Evolutionary conservation across 2,113 vertebrate genomes (phyloP).

Genomic region (Albula goreensis): DNA sequence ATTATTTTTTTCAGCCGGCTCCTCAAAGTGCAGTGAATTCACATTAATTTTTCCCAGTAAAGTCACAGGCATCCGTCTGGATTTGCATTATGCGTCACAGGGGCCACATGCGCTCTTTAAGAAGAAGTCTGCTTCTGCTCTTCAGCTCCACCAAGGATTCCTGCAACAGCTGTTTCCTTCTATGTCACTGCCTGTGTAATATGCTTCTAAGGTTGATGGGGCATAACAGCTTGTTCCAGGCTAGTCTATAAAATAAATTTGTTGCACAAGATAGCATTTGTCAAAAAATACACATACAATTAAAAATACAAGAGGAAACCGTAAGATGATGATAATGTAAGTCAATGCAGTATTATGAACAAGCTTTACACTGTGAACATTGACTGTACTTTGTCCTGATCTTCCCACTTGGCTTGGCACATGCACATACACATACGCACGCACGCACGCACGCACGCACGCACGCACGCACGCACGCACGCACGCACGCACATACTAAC

Average conservation of each 20-base stretch:
- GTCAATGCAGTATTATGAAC: too few relatives aligned
- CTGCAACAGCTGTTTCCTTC: conserved; percentile 61
- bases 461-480: too few relatives aligned
- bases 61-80: conserved; percentile 59
- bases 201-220: conserved; percentile 59
- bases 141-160: conserved; percentile 40
- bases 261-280: neutral
- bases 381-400: too few relatives aligned
- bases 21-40: conserved; percentile 59
- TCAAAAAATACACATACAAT: neutral
- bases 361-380: too few relatives aligned
- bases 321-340: too few relatives aligned
- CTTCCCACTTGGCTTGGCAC: too few relatives aligned
- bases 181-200: conserved; percentile 53
- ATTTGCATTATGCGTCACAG: conserved; percentile 60
- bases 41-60: conserved; percentile 52
- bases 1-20: conserved; percentile 60
- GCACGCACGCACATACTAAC: too few relatives aligned
- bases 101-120: conserved; percentile 49
- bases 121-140: conserved; percentile 44
- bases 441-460: too few relatives aligned
- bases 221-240: conserved; percentile 55
- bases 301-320: neutral
- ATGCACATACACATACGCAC: too few relatives aligned
- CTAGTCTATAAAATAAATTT: neutral